Evolutionary conservation across 2,888 invertebrate species (phyloP), one percentile per base, ranked within the genome.

Genomic region (Uropetala carovei): DNA sequence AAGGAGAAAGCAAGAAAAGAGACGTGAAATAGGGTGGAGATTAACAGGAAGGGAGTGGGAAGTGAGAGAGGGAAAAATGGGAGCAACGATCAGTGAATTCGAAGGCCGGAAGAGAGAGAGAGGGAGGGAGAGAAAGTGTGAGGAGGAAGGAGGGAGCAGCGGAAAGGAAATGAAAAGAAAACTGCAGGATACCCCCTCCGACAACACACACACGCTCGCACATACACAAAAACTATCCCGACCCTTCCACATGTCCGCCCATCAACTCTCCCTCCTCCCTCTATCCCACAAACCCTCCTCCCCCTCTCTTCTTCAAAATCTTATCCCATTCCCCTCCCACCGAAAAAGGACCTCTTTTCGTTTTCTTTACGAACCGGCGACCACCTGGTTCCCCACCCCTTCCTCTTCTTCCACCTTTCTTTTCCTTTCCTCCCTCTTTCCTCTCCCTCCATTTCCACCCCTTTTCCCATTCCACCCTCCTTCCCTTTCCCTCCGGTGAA

Each of bases 341-440:
- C n/a, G 22, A 27, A 75, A 75, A 27, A 75, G 22, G 27, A 75
- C 75, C 27, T 22, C 75, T 75, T 75, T 75, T 27, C 22, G 75
- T 75, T 75, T 75, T 75, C 75, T 75, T 75, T 75, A 22, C 75
- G 75, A 75, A 75, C 75, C 75, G 75, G 27, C 75, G 75, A 75
- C 75, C 75, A 75, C 75, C 75, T 75, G 75, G 75, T 75, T 75
- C 75, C 11, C 75, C 75, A 27, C 75, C 22, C n/a, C 43, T 43
- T 43, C 43, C 43, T 43, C 43, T 5, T 43, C 43, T 43, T 43
- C 43, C 43, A 43, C 43, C 43, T 43, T 43, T 43, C 43, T 5
- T 43, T 43, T 5, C 43, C 43, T 5, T 43, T 5, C 43, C 43
- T 43, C 43, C 5, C 5, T 43, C 5, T 5, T 43, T 5, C 5